Evolutionary conservation across 2,888 invertebrate genomes (phyloP), one percentile per base, ranked within the genome.

Genomic region (Drosophila formosana): DNA sequence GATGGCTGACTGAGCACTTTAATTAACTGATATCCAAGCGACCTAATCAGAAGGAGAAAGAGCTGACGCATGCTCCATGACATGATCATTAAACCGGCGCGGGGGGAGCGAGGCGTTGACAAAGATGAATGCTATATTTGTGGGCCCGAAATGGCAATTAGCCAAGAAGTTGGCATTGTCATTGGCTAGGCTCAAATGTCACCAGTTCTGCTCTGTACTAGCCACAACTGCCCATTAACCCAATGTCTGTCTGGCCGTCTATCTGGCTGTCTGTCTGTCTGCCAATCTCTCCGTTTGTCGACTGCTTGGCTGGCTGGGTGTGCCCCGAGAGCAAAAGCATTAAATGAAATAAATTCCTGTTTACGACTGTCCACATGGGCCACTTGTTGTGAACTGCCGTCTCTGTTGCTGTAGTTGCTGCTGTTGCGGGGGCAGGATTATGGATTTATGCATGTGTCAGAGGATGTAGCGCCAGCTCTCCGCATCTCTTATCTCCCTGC

Each of bases 71-170:
- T 61, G 34, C 32, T 7, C 47, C 47, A 23, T 53, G 46, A 41
- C 57, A 60, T 46, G 50, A 63, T 61, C 57, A 52, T 66, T 50
- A 65, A n/a, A 41, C 4, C 5, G 13, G 51, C 18, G 13, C 6
- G 28, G 13, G 30, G 18, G 18, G 18, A 18, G 11, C n/a, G 37
- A 37, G 51, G 28, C 55, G 46, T 46, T 82, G 86, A 83, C 83
- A 83, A 68, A 79, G 86, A 83, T 78, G 79, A 86, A 86, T 85
- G 80, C 56, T 57, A 26, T 65, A 53, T 71, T 78, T 63, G 60
- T 65, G 51, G 65, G 39, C 55, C 45, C 60, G 56, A 72, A 72
- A 69, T 53, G 65, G 72, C 77, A 82, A 81, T 84, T 78, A 81
- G 71, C 66, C 73, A 67, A 58, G 55, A 71, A 65, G 77, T 65